These are phyloP conservation scores for Drosophila nebulosa DNA, from an alignment of 1,140 invertebrate genomes.

Conservation along the genomic window DNA sequence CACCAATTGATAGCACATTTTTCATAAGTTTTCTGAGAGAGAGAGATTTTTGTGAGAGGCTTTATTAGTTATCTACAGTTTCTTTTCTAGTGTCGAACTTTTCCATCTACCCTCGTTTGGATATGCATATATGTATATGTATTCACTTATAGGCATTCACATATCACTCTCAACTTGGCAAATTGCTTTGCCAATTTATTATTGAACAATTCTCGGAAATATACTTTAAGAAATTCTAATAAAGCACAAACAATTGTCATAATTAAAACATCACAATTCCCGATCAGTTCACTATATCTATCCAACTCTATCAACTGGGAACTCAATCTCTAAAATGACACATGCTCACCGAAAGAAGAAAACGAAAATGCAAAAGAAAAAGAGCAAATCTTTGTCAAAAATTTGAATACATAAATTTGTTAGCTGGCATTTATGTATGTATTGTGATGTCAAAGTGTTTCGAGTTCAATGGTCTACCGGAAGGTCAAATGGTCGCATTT, in stretches of 20 bases:
- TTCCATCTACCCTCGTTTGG: neutral
- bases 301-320: neutral
- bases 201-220: conserved; percentile 38
- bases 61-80: no score
- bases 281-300: neutral
- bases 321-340: neutral
- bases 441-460: conserved; percentile 27
- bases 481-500: conserved; percentile 29
- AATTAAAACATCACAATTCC: conserved; percentile 14
- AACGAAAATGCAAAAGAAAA: neutral
- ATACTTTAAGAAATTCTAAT: neutral
- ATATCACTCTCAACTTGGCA: neutral
- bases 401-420: neutral
- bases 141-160: neutral
- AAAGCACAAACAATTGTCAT: conserved; percentile 21
- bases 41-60: no score
- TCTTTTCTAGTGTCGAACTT: neutral
- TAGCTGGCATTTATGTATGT: no score
- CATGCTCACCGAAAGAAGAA: neutral
- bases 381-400: neutral
- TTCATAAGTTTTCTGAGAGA: no score
- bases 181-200: conserved; percentile 29
- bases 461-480: conserved; percentile 42
- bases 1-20: no score
- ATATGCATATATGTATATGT: neutral